Base-by-base conservation (phyloP, 2,888 invertebrate genomes). In the Latrodectus elegans region DNA sequence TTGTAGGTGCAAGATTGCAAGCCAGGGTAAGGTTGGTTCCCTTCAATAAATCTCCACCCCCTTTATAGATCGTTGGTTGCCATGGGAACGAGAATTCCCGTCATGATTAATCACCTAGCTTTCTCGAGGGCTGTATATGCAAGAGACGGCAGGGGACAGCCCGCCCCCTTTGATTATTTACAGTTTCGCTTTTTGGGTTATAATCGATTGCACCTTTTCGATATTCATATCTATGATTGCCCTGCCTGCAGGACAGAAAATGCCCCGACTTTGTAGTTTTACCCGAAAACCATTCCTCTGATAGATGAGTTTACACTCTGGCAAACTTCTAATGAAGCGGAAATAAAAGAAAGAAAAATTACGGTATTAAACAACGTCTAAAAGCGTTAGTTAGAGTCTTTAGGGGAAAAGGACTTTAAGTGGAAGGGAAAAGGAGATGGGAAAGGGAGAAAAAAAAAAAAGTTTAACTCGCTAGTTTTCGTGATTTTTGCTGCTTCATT, bases 81-180 rank as follows among this genome's bases (percentile, higher is more conserved):
- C 55, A 84, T 78, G 73, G 77, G 8, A 78, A 84, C 84, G 52
- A 72, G 52, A 84, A 84, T 78, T 84, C 73, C 84, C 78, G 55
- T 65, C 84, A 78, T 84, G 84, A 84, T 84, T 84, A 84, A 84
- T 84, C 84, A 78, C 84, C 84, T 38, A 64, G 77, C 73, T 60
- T 84, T 78, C 73, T 60, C 22, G 38, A 60, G 76, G 76, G 83
- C 14, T 49, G 75, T 72, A 75, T 52, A 74, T 73, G 71, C 64
- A 52, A 60, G 70, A 78, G 70, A 51, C 52, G 77, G 55, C 38
- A 38, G n/a, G 71, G 71, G 68, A 22, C 68, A 11, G 53, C 52
- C 55, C 52, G n/a, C 81, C 81, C 71, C 76, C 64, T 67, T 52
- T 82, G 67, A 26, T 77, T 84, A 84, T 84, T 84, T 84, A 77